These are phyloP conservation scores for Drosophila nigrodunni DNA, from an alignment of 1,140 invertebrate species.

Conservation along the genomic window DNA sequence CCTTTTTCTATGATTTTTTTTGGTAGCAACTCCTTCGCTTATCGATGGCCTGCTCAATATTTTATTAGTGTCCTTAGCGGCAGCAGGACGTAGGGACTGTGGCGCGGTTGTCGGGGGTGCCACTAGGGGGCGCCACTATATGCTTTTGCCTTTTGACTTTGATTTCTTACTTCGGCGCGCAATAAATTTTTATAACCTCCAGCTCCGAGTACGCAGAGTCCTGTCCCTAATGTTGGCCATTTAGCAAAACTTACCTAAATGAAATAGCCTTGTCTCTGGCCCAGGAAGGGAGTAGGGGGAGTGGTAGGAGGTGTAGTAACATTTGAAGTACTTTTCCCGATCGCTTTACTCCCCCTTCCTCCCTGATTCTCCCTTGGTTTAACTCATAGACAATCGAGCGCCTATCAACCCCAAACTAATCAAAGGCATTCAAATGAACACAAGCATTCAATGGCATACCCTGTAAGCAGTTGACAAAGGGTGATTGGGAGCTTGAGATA, in stretches of 20 bases:
- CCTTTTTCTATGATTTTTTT: not conserved
- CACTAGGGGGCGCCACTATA: constrained; percentile 44
- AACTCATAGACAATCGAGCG: constrained; percentile 5
- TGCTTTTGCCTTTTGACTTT: constrained; percentile 41
- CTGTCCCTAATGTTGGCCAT: constrained; percentile 37
- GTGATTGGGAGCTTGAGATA: too few species aligned
- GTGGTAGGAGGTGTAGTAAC: not conserved
- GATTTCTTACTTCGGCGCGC: constrained; percentile 60
- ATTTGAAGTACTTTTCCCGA: constrained; percentile 6
- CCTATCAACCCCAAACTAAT: constrained; percentile 4
- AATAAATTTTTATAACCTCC: constrained; percentile 71
- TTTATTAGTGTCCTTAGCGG: constrained; percentile 79
- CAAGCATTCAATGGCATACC: not conserved
- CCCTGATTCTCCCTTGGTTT: too few species aligned
- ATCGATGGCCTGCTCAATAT: constrained; percentile 81
- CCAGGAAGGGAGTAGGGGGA: not conserved
- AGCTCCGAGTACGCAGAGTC: not conserved
- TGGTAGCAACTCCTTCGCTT: constrained; percentile 66
- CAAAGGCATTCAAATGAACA: constrained; percentile 16
- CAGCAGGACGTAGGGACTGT: not conserved
- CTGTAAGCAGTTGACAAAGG: not conserved
- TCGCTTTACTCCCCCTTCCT: not conserved
- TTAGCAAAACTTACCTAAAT: constrained; percentile 62
- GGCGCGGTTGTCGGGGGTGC: not conserved
- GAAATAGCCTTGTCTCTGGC: constrained; percentile 16